phyloP scores from a whole-genome alignment of 2,888 invertebrate species.

The Tryphoninae sp. region DNA sequence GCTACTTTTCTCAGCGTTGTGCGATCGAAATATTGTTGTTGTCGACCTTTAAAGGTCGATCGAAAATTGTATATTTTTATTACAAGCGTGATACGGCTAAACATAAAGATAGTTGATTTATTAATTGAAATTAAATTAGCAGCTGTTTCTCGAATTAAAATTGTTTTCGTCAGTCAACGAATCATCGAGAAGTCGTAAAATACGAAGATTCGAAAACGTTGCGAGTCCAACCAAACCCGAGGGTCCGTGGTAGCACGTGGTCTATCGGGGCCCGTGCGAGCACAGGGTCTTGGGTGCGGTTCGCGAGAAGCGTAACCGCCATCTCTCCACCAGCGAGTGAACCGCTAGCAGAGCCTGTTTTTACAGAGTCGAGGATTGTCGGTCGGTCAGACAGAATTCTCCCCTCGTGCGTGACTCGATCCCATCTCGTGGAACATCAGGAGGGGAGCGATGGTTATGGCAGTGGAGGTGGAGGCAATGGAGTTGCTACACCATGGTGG shows the following conservation, averaged over 20 bases:
- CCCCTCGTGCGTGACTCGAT: slow-evolving; percentile 52
- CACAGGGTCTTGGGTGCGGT: slow-evolving; percentile 76
- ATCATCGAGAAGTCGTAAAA: not conserved
- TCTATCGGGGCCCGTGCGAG: slow-evolving; percentile 56
- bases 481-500: slow-evolving; percentile 47
- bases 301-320: slow-evolving; percentile 74
- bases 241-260: slow-evolving; percentile 72
- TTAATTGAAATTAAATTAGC: not conserved
- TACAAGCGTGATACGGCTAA: not conserved
- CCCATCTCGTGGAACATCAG: slow-evolving; percentile 38
- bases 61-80: not conserved
- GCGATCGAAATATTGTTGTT: slow-evolving; percentile 19
- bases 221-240: slow-evolving; percentile 69
- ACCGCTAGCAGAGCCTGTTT: slow-evolving; percentile 48
- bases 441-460: slow-evolving; percentile 32
- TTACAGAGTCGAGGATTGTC: slow-evolving; percentile 35
- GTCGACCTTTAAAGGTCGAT: slow-evolving; percentile 68
- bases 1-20: slow-evolving; percentile 39
- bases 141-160: not conserved
- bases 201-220: not conserved
- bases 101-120: slow-evolving; percentile 4
- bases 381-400: slow-evolving; percentile 72
- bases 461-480: slow-evolving; percentile 39
- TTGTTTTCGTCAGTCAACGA: not conserved
- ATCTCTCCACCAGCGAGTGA: slow-evolving; percentile 65